A percentile compares a stretch with the other conserved stretches of the same genome.
phyloP scores from a whole-genome alignment of 2,888 invertebrate genomes.

The Apoda limacodes region DNA sequence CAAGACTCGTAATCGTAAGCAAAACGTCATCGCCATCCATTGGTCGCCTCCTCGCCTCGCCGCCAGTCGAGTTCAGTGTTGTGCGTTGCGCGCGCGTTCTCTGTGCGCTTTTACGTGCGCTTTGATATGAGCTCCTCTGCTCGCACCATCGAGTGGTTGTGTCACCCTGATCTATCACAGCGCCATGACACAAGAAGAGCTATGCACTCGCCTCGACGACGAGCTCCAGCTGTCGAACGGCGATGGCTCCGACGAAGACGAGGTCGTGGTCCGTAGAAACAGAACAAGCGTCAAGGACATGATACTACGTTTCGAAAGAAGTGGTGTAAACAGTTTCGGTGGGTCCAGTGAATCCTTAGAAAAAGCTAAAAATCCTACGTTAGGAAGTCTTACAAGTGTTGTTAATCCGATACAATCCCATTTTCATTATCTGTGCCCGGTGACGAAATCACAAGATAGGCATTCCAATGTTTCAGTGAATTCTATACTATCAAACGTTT shows the following conservation, averaged over 20 bases:
- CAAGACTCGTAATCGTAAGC: no score
- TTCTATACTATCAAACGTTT: conserved; percentile 58
- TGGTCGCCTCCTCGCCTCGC: no score
- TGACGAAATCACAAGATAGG: conserved; percentile 47
- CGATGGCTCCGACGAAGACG: conserved; percentile 45
- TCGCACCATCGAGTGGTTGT: conserved; percentile 37
- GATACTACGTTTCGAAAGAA: conserved; percentile 55
- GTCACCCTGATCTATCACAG: conserved; percentile 33
- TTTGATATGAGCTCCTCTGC: conserved; percentile 49
- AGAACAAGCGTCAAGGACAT: conserved; percentile 53
- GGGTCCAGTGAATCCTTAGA: conserved; percentile 49
- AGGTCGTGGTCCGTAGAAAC: conserved; percentile 44
- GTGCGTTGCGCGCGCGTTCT: conserved; percentile 40
- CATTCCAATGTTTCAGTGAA: conserved; percentile 63
- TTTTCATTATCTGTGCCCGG: conserved; percentile 49
- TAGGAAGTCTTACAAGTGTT: conserved; percentile 53
- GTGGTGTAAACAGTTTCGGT: conserved; percentile 34
- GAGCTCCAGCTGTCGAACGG: conserved; percentile 41
- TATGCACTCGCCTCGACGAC: conserved; percentile 37
- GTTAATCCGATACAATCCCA: conserved; percentile 50
- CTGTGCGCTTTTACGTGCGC: conserved; percentile 35
- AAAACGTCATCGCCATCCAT: no score
- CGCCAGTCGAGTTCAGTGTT: conserved; percentile 42
- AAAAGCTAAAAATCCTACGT: conserved; percentile 37
- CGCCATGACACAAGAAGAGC: conserved; percentile 56